phyloP scores from a whole-genome alignment of 2,797 vertebrate species.

The Peromyscus eremicus region DNA sequence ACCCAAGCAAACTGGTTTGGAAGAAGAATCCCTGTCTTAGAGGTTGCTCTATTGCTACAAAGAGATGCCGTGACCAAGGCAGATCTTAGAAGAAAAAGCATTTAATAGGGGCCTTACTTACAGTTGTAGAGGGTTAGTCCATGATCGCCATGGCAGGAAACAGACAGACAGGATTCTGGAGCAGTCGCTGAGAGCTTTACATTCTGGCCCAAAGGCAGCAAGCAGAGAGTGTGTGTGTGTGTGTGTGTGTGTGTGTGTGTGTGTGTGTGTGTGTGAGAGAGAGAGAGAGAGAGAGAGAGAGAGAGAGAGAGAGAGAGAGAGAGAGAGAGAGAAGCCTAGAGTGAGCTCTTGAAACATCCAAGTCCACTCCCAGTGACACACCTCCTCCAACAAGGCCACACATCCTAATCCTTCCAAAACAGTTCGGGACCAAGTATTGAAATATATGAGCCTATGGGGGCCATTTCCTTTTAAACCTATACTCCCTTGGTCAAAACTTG shows the following conservation, averaged over 20 bases:
- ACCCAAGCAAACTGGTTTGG: background rate
- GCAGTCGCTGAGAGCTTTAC: background rate
- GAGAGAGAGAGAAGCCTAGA: background rate
- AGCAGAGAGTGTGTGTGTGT: no score
- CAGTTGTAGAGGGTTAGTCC: no score
- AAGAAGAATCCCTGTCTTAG: background rate
- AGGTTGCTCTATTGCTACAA: no score
- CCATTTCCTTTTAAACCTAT: background rate
- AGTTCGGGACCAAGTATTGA: background rate
- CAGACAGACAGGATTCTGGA: background rate
- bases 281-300: background rate
- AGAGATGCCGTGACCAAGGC: background rate
- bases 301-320: background rate
- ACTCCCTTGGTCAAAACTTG: slow-evolving; percentile 20
- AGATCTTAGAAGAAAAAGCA: background rate
- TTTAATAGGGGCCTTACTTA: background rate
- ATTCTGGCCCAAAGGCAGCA: background rate
- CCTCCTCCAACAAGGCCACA: background rate
- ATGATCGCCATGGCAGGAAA: background rate
- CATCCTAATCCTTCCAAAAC: background rate
- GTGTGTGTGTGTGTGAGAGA: no score
- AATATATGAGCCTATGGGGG: background rate
- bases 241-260: no score
- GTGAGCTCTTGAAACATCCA: background rate
- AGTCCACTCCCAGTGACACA: background rate